These are phyloP conservation scores for Seriola rivoliana DNA, from an alignment of 2,113 vertebrate genomes.

Conservation along the genomic window DNA sequence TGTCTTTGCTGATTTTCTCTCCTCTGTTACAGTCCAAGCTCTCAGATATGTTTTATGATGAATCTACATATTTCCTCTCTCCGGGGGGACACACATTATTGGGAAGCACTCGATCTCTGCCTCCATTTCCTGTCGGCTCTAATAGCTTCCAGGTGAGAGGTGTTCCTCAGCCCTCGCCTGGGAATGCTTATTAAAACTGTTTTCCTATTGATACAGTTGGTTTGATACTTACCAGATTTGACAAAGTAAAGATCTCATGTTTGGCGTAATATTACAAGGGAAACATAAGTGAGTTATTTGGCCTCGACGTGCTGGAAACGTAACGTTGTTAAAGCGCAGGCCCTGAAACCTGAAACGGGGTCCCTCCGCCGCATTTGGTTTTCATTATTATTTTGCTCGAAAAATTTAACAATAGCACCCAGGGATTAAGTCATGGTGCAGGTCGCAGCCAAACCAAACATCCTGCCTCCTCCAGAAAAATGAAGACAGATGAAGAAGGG, in stretches of 20 bases:
- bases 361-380: conserved; percentile 80
- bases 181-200: conserved; percentile 84
- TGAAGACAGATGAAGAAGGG: conserved; percentile 80
- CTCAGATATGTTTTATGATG: conserved; percentile 78
- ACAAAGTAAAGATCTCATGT: conserved; percentile 87
- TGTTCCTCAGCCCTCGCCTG: conserved; percentile 72
- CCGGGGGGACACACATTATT: conserved; percentile 72
- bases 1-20: conserved; percentile 69
- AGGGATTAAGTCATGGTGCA: conserved; percentile 84
- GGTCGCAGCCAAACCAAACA: conserved; percentile 84
- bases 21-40: conserved; percentile 50
- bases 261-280: conserved; percentile 84
- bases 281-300: conserved; percentile 83
- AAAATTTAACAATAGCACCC: conserved; percentile 83
- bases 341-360: conserved; percentile 75
- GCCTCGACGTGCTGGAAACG: conserved; percentile 77
- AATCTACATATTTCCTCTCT: conserved; percentile 80
- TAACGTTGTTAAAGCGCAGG: conserved; percentile 78
- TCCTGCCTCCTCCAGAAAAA: conserved; percentile 81
- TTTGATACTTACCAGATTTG: conserved; percentile 84
- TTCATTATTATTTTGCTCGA: conserved; percentile 79
- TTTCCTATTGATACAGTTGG: conserved; percentile 84
- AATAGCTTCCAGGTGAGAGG: conserved; percentile 85
- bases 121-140: conserved; percentile 81
- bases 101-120: conserved; percentile 79